Conservation (phyloP, 1,140 invertebrate genomes). For the Lysiphlebus fabarum region DNA sequence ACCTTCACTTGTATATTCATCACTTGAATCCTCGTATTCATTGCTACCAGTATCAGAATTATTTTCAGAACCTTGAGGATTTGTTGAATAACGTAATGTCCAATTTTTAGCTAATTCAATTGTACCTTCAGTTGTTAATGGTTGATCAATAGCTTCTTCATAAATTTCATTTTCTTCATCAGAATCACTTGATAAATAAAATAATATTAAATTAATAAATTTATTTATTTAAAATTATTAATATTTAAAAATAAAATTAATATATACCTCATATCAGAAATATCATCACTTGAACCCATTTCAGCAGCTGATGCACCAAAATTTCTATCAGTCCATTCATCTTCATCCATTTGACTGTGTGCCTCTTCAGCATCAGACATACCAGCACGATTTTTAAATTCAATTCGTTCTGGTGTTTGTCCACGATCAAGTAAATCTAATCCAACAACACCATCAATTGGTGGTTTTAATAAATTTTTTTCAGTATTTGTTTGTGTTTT, state of each 20-base stretch:
- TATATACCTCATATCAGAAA: slow-evolving; percentile 64
- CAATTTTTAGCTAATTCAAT: slow-evolving; percentile 64
- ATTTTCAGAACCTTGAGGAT: slow-evolving; percentile 41
- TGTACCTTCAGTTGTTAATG: slow-evolving; percentile 65
- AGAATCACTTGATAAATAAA: slow-evolving; percentile 51
- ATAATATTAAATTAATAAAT: background rate
- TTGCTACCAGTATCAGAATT: slow-evolving; percentile 55
- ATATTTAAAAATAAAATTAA: slow-evolving; percentile 29
- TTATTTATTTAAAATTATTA: slow-evolving; percentile 15
- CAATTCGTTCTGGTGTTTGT: slow-evolving; percentile 79
- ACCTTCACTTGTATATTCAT: slow-evolving; percentile 67
- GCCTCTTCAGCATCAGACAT: slow-evolving; percentile 69
- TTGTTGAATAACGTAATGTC: slow-evolving; percentile 57
- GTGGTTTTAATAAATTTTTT: slow-evolving; percentile 34
- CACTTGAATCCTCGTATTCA: slow-evolving; percentile 61
- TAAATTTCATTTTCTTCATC: slow-evolving; percentile 62
- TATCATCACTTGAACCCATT: slow-evolving; percentile 70
- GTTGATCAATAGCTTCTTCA: slow-evolving; percentile 63
- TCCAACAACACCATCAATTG: slow-evolving; percentile 49
- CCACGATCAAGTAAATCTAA: slow-evolving; percentile 63
- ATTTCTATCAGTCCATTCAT: slow-evolving; percentile 90
- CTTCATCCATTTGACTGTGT: slow-evolving; percentile 82
- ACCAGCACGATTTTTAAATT: slow-evolving; percentile 66
- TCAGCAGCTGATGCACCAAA: slow-evolving; percentile 74
- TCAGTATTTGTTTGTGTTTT: slow-evolving; percentile 37